Evolutionary conservation across 2,888 invertebrate genomes (phyloP).

Genomic region (Ichneumon xanthorius): DNA sequence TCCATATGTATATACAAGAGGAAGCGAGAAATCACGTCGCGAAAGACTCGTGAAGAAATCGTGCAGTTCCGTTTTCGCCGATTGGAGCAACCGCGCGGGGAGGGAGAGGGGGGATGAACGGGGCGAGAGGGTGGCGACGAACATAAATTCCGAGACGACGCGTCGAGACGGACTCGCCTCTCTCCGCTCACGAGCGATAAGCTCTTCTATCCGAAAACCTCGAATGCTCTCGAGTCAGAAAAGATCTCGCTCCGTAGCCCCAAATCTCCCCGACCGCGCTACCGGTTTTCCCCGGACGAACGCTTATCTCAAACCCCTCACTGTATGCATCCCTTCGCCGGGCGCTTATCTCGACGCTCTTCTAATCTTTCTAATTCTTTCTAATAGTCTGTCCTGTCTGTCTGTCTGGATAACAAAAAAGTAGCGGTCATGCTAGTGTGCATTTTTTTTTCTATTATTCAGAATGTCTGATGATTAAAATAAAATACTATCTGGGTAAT

Average conservation of each 20-base stretch:
- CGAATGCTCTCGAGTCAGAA: constrained; percentile 58
- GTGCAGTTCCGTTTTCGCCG: constrained; percentile 46
- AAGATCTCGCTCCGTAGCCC: constrained; percentile 39
- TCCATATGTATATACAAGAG: too few species aligned
- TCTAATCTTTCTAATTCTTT: constrained; percentile 65
- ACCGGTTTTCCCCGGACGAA: constrained; percentile 10
- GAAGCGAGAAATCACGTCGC: neutral
- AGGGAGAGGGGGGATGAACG: neutral
- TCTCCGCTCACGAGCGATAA: constrained; percentile 64
- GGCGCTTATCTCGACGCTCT: constrained; percentile 54
- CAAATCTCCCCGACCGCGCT: neutral
- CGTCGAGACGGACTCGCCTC: constrained; percentile 46
- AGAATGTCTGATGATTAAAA: neutral
- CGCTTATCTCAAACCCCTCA: constrained; percentile 46
- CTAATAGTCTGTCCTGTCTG: constrained; percentile 33
- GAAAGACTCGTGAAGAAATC: constrained; percentile 53
- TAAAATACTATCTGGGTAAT: too few species aligned
- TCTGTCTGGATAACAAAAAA: constrained; percentile 6
- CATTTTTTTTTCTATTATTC: neutral
- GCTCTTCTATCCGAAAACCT: constrained; percentile 50
- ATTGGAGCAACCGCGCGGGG: constrained; percentile 25
- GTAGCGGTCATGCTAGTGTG: neutral
- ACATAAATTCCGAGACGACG: constrained; percentile 63
- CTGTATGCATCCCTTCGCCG: constrained; percentile 14
- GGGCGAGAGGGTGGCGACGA: constrained; percentile 11